Evolutionary conservation across 2,888 invertebrate genomes (phyloP).

Genomic region (Bibio marci): DNA sequence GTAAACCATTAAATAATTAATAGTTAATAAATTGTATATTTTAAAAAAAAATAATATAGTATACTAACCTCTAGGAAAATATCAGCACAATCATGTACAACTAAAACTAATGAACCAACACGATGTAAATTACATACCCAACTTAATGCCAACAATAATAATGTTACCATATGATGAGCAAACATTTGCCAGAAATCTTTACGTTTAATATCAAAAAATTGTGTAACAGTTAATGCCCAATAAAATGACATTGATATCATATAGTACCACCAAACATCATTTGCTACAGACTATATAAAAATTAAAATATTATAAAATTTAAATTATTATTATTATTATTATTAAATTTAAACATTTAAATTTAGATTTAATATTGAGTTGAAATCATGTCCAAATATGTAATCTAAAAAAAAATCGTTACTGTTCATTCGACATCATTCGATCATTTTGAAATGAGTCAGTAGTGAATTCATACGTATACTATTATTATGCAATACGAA

Average conservation of each 20-base stretch:
- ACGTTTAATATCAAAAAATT: slow-evolving; percentile 84
- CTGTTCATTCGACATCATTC: too few species aligned
- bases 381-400: too few species aligned
- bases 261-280: slow-evolving; percentile 92
- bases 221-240: slow-evolving; percentile 82
- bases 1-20: slow-evolving; percentile 1
- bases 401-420: too few species aligned
- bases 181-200: slow-evolving; percentile 99
- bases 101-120: slow-evolving; percentile 75
- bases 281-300: slow-evolving; percentile 57
- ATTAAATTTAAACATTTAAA: background rate
- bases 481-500: too few species aligned
- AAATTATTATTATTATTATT: background rate
- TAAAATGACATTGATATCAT: slow-evolving; percentile 91
- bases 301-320: background rate
- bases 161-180: slow-evolving; percentile 88
- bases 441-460: too few species aligned
- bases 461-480: too few species aligned
- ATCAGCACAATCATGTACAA: slow-evolving; percentile 80
- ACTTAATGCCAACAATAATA: slow-evolving; percentile 75
- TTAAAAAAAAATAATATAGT: too few species aligned
- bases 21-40: background rate
- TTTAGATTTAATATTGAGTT: too few species aligned
- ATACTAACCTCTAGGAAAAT: slow-evolving; percentile 34
- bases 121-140: slow-evolving; percentile 90